Base-by-base conservation (phyloP, 2,888 invertebrate species). In the Neuroscelio doddi region DNA sequence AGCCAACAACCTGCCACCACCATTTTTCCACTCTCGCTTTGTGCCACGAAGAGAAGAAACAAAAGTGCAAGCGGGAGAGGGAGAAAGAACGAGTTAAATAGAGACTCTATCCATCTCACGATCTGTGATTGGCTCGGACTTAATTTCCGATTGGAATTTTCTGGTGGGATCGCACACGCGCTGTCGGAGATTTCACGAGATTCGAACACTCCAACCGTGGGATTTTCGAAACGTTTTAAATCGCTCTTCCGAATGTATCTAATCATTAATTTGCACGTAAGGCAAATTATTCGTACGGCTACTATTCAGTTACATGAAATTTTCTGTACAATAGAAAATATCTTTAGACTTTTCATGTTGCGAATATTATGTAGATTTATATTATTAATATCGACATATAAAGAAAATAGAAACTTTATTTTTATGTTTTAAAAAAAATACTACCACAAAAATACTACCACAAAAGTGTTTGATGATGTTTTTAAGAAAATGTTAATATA, bases 141-240 rank as follows among this genome's bases (percentile, higher is more conserved):
- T 78, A 75, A 78, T 77, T 78, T 76, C 75, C 76, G 74, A 78
- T 78, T 76, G 78, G 73, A 74, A 78, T 78, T 78, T 68, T 63
- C 62, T 55, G 57, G 44, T 30, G 56, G 56, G 50, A 64, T 64
- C 49, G 53, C 50, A 50, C 63, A 52, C 63, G 56, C 56, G 51
- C 53, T 38, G 17, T 27, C 41, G 32, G 42, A 63, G 63, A 56
- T 56, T 63, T 63, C 63, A 56, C 45, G 53, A 44, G 49, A 50
- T 55, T 44, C 46, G 53, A 50, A 36, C 64, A 7, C 34, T 34
- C 7, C 34, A 7, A 34, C 5, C 34, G 64, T 53, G 64, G 64
- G 58, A 58, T 58, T 58, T 58, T 49, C 58, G 53, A 58, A 58
- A 64, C 58, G 49, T 58, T 53, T 64, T 49, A 50, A 58, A 63